Percentiles rank a stretch among this genome's conserved stretches.
Conservation (phyloP, 2,888 invertebrate genomes). For the Gymnocheta viridis region DNA sequence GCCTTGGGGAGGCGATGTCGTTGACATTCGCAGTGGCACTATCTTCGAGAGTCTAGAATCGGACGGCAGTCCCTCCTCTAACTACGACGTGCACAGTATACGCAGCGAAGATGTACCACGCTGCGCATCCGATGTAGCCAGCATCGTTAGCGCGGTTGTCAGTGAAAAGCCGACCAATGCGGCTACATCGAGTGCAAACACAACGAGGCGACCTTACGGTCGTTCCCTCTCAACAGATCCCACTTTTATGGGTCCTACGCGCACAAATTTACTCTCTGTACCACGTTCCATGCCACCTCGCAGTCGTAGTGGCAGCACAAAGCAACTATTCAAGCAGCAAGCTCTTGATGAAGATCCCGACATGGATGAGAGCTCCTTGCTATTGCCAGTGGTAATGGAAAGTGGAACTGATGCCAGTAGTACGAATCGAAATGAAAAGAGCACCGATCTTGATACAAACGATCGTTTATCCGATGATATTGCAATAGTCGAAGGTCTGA, state of each 20-base stretch:
- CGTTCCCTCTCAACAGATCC: slow-evolving; percentile 81
- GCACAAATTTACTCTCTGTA: slow-evolving; percentile 78
- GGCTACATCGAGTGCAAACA: slow-evolving; percentile 34
- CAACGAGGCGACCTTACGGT: slow-evolving; percentile 76
- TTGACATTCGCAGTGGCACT: slow-evolving; percentile 79
- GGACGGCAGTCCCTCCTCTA: slow-evolving; percentile 76
- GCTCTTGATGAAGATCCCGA: slow-evolving; percentile 84
- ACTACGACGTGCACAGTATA: slow-evolving; percentile 78
- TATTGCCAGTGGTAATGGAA: slow-evolving; percentile 78
- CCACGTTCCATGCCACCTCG: slow-evolving; percentile 81
- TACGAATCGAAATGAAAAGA: slow-evolving; percentile 33
- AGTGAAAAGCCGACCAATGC: slow-evolving; percentile 70
- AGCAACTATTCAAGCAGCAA: slow-evolving; percentile 84
- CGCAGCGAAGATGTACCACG: slow-evolving; percentile 78
- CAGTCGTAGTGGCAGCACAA: slow-evolving; percentile 83
- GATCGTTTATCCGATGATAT: slow-evolving; percentile 39
- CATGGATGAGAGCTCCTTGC: slow-evolving; percentile 83
- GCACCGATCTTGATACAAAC: slow-evolving; percentile 15
- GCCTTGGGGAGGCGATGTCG: slow-evolving; percentile 79
- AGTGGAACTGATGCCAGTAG: slow-evolving; percentile 53
- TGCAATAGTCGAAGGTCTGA: slow-evolving; percentile 72
- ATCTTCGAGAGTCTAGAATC: slow-evolving; percentile 82
- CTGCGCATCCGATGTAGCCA: slow-evolving; percentile 65
- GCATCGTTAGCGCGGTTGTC: slow-evolving; percentile 71
- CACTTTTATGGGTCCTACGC: slow-evolving; percentile 73